phyloP scores from a whole-genome alignment of 2,888 invertebrate species.

The Nemotelus pantherinus region DNA sequence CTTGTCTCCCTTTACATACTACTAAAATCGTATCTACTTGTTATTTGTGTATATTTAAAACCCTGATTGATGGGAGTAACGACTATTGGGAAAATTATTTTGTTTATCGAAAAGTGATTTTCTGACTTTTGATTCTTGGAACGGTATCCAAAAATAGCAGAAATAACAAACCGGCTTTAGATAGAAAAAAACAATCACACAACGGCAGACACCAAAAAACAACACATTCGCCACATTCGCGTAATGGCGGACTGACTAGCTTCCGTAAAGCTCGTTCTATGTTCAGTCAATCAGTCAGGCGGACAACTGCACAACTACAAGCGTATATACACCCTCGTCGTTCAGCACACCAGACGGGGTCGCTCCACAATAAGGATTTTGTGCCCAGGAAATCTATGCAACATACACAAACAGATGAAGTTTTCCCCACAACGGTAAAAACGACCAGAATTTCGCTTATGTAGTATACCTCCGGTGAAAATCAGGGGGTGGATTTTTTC shows the following conservation, averaged over 20 bases:
- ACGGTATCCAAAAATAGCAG: not conserved
- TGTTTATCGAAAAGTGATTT: not conserved
- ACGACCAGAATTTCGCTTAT: no score
- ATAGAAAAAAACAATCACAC: conserved; percentile 31
- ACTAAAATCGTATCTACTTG: no score
- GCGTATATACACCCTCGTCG: not conserved
- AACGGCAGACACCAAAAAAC: conserved; percentile 37
- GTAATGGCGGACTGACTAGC: conserved; percentile 43
- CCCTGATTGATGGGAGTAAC: no score
- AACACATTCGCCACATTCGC: conserved; percentile 29
- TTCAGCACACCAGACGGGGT: not conserved
- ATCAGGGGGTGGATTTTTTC: no score
- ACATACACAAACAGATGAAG: not conserved
- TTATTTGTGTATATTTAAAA: no score
- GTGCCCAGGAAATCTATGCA: conserved; percentile 15
- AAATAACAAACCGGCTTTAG: conserved; percentile 26
- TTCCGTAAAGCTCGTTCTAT: not conserved
- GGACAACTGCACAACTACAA: not conserved
- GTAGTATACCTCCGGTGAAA: no score
- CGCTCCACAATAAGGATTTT: conserved; percentile 27
- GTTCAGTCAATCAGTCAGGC: not conserved
- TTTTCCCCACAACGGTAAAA: no score
- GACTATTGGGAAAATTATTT: no score
- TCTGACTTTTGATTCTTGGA: not conserved
- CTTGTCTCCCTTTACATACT: no score